Percentiles rank a stretch among this genome's conserved stretches.
These are phyloP conservation scores for Steatornis caripensis DNA, from an alignment of 2,113 vertebrate species.

Conservation along the genomic window DNA sequence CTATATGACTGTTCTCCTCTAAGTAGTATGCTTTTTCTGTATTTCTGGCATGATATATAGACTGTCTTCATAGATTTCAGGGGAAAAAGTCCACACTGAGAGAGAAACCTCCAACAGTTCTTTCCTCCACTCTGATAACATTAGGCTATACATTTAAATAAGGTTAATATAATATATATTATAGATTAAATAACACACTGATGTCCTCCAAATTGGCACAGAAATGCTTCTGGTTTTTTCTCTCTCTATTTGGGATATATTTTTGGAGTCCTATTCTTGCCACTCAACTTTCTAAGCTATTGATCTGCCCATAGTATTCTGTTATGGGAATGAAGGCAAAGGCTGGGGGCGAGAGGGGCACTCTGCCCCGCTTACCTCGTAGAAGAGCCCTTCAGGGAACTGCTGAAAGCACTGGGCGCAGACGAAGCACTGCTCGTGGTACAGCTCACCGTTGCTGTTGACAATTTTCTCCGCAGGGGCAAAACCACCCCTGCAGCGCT, in stretches of 20 bases:
- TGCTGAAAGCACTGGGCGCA: conserved; percentile 98
- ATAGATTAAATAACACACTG: too few relatives aligned
- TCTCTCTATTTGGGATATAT: not conserved
- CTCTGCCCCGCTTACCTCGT: conserved; percentile 80
- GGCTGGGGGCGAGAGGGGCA: not conserved
- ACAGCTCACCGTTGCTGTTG: conserved; percentile 96
- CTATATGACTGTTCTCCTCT: not conserved
- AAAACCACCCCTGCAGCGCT: conserved; percentile 91
- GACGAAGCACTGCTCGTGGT: conserved; percentile 96
- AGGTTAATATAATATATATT: too few relatives aligned
- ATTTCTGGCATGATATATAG: not conserved
- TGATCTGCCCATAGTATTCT: not conserved
- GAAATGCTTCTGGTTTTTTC: not conserved
- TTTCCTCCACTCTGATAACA: not conserved
- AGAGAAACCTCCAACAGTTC: not conserved
- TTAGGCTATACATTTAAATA: not conserved
- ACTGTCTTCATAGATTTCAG: not conserved
- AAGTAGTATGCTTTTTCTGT: not conserved
- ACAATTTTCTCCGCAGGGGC: conserved; percentile 93
- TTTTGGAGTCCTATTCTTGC: not conserved
- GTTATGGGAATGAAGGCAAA: not conserved
- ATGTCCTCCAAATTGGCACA: not conserved
- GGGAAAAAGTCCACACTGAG: not conserved
- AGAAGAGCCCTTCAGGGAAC: conserved; percentile 96
- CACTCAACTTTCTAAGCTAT: not conserved